Evolutionary conservation across 1,140 invertebrate species (phyloP).

Genomic region (Copidosoma floridanum): DNA sequence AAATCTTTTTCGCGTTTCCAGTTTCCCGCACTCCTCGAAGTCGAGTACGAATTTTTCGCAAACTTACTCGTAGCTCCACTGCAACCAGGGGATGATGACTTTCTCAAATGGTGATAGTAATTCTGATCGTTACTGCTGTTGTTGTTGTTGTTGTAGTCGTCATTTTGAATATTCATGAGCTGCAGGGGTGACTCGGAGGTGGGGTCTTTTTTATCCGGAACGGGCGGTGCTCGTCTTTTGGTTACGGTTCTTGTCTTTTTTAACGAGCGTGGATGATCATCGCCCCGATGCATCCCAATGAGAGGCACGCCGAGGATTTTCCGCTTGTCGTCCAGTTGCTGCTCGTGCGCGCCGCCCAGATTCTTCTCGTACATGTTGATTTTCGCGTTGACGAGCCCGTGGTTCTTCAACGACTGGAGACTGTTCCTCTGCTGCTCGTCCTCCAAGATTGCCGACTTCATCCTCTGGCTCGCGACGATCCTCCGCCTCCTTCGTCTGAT

Average conservation of each 20-base stretch:
- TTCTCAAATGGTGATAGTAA: too few relatives aligned
- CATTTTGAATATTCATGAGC: too few relatives aligned
- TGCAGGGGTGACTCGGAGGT: too few relatives aligned
- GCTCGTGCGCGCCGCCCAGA: neutral
- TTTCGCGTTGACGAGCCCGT: slow-evolving; percentile 38
- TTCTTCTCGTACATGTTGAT: slow-evolving; percentile 49
- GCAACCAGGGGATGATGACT: too few relatives aligned
- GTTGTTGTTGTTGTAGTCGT: too few relatives aligned
- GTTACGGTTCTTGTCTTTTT: neutral
- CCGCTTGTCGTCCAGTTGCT: neutral
- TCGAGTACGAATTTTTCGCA: slow-evolving; percentile 2
- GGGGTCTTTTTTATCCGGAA: neutral
- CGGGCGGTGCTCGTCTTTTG: slow-evolving; percentile 28
- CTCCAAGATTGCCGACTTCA: neutral
- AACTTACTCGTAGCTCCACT: neutral
- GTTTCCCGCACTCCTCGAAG: neutral
- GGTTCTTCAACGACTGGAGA: slow-evolving; percentile 16
- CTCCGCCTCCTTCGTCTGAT: too few relatives aligned
- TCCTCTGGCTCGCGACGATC: neutral
- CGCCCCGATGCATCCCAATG: slow-evolving; percentile 45
- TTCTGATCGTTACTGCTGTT: too few relatives aligned
- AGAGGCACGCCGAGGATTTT: slow-evolving; percentile 40
- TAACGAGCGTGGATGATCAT: too few relatives aligned
- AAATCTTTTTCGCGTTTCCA: neutral
- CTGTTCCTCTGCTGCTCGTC: slow-evolving; percentile 11